Conservation (phyloP, 2,797 vertebrate genomes). For the Malacoraja senta region DNA sequence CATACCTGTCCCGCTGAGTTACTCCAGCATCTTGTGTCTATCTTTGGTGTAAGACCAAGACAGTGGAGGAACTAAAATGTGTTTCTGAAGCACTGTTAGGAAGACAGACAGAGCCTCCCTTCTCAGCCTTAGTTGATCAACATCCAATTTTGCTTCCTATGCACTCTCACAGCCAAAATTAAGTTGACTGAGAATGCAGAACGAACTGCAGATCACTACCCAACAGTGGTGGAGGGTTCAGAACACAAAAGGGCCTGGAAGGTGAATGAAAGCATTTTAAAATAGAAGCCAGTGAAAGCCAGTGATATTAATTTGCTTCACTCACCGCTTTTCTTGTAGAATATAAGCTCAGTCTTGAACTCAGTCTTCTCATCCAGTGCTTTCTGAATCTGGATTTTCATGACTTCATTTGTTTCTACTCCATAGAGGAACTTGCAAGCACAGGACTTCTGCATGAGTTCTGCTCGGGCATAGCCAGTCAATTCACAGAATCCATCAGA, state of each 20-base stretch:
- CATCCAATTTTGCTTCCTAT: neutral
- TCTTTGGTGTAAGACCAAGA: too few species aligned
- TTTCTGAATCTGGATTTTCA: constrained; percentile 61
- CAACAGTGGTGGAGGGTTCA: too few species aligned
- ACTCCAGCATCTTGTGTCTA: too few species aligned
- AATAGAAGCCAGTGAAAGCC: neutral
- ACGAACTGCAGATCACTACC: neutral
- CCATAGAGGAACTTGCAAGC: constrained; percentile 68
- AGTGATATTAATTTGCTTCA: neutral
- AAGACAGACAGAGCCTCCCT: neutral
- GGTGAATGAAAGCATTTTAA: neutral
- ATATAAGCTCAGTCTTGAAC: constrained; percentile 66
- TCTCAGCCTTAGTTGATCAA: too few species aligned
- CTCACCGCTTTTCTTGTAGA: constrained; percentile 67
- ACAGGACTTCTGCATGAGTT: constrained; percentile 69
- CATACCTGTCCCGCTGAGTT: too few species aligned
- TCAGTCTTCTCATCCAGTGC: constrained; percentile 61
- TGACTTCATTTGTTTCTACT: constrained; percentile 57
- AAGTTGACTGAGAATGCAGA: neutral
- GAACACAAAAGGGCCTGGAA: neutral
- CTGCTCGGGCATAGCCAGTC: constrained; percentile 63
- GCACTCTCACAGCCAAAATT: neutral
- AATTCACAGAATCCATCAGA: constrained; percentile 69
- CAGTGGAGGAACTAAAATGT: neutral
- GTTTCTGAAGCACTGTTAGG: neutral